These are phyloP conservation scores for Charanyca ferruginea DNA, from an alignment of 2,888 invertebrate genomes.

Conservation along the genomic window DNA sequence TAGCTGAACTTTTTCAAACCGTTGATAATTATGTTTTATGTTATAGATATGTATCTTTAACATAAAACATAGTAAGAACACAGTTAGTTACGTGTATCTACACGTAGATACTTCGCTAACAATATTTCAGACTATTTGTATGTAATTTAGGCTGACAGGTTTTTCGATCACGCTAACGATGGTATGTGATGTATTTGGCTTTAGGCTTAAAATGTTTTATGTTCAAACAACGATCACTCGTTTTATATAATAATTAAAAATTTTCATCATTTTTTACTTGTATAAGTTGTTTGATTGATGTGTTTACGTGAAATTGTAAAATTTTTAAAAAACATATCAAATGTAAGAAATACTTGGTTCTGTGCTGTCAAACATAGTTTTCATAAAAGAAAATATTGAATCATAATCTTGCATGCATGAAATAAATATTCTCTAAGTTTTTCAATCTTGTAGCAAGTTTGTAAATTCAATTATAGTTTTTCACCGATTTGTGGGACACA, in stretches of 20 bases:
- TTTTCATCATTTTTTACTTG: constrained; percentile 20
- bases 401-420: constrained; percentile 37
- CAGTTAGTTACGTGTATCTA: background rate
- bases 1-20: background rate
- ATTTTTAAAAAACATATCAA: constrained; percentile 29
- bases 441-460: constrained; percentile 52
- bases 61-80: too few relatives aligned
- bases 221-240: background rate
- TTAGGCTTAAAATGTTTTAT: background rate
- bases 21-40: background rate
- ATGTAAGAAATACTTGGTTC: constrained; percentile 30
- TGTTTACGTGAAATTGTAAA: constrained; percentile 27
- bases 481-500: constrained; percentile 13
- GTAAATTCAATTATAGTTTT: constrained; percentile 46
- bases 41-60: too few relatives aligned
- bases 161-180: constrained; percentile 13
- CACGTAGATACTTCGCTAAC: background rate
- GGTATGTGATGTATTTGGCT: constrained; percentile 14
- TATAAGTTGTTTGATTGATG: constrained; percentile 33
- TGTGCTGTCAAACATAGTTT: constrained; percentile 13
- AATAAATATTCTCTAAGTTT: constrained; percentile 42
- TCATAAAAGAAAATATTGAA: constrained; percentile 36
- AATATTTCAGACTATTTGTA: constrained; percentile 37
- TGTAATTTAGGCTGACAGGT: constrained; percentile 29
- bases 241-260: constrained; percentile 5